Evolutionary conservation across 2,113 vertebrate species (phyloP).

Genomic region (Pseudonaja textilis): DNA sequence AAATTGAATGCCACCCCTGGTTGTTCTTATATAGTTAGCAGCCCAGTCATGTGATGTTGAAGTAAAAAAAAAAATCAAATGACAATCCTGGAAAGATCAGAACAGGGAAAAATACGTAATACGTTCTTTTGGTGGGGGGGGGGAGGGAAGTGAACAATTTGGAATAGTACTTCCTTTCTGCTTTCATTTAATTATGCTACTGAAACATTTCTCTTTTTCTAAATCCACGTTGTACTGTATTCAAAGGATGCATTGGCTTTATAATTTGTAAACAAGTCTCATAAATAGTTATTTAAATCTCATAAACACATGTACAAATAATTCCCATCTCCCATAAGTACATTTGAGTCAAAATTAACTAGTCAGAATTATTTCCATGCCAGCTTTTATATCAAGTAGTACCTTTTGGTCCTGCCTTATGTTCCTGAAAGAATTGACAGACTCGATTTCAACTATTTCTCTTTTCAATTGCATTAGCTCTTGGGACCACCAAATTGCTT

Average conservation of each 20-base stretch:
- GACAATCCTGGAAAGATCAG: neutral
- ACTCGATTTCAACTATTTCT: neutral
- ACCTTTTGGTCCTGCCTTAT: neutral
- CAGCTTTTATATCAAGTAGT: neutral
- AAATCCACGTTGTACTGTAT: neutral
- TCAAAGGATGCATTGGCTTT: neutral
- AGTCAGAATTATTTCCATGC: neutral
- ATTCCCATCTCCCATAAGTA: neutral
- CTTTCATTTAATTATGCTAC: neutral
- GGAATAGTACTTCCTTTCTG: neutral
- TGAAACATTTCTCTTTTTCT: neutral
- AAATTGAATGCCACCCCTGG: neutral
- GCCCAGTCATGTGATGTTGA: neutral
- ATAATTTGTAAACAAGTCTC: neutral
- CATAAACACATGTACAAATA: neutral
- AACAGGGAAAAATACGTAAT: neutral
- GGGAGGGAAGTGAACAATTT: neutral
- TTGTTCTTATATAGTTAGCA: neutral
- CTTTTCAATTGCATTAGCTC: neutral
- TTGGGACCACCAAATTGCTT: neutral
- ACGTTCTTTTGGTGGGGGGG: neutral
- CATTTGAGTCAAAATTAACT: neutral
- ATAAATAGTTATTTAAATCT: neutral
- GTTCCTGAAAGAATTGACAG: neutral
- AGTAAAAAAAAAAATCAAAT: neutral